Percentiles rank a stretch among this genome's conserved stretches.
phyloP scores from a whole-genome alignment of 2,888 invertebrate species.

The Cybosia mesomella region DNA sequence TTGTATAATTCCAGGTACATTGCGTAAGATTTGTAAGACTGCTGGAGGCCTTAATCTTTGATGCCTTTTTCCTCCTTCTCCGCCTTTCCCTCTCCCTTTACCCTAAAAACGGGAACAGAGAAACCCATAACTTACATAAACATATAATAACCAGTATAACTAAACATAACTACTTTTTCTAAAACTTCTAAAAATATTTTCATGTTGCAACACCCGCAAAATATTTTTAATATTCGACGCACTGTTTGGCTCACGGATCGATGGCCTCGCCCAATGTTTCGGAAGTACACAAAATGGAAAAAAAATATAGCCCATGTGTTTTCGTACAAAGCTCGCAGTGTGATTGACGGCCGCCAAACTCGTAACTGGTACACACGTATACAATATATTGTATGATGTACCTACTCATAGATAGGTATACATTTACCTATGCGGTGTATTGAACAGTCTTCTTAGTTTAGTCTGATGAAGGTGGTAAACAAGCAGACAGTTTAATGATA shows the following conservation, averaged over 20 bases:
- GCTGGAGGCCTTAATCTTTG: neutral
- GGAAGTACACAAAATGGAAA: conserved; percentile 55
- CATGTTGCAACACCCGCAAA: conserved; percentile 48
- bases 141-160: neutral
- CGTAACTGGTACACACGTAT: conserved; percentile 27
- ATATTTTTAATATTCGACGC: conserved; percentile 74
- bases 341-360: conserved; percentile 59
- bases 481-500: neutral
- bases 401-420: neutral
- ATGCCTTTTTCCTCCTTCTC: neutral
- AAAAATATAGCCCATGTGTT: conserved; percentile 58
- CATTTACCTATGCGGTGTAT: neutral
- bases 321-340: conserved; percentile 60
- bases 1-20: too few species aligned
- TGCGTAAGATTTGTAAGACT: neutral
- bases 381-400: neutral
- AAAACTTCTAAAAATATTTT: conserved; percentile 27
- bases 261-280: conserved; percentile 55
- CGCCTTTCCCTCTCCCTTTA: neutral
- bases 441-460: neutral
- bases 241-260: conserved; percentile 67
- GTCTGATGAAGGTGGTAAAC: neutral
- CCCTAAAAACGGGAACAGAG: neutral
- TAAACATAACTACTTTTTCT: neutral
- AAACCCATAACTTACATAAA: too few species aligned